phyloP scores from a whole-genome alignment of 2,888 invertebrate genomes.

The Chrysolina americana region DNA sequence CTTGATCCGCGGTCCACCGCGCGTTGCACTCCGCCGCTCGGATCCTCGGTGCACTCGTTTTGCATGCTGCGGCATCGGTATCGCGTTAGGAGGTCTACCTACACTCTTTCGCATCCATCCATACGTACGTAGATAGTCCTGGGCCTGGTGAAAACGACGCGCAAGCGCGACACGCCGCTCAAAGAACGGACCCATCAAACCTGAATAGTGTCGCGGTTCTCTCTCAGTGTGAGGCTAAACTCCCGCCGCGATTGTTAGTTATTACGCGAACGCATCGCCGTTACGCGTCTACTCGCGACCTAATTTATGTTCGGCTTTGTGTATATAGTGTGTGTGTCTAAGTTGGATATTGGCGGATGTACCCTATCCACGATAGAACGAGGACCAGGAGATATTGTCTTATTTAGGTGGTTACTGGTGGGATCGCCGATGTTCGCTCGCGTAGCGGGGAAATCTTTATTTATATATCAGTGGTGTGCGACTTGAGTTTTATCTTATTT shows the following conservation, averaged over 20 bases:
- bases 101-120: constrained; percentile 19
- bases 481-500: too few species aligned
- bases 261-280: background rate
- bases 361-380: too few species aligned
- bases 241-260: constrained; percentile 36
- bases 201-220: constrained; percentile 42
- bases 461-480: too few species aligned
- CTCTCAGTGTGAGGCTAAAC: constrained; percentile 44
- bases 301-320: constrained; percentile 16
- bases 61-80: constrained; percentile 34
- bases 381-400: too few species aligned
- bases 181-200: constrained; percentile 35
- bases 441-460: too few species aligned
- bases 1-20: background rate
- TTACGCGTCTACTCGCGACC: constrained; percentile 12
- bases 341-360: too few species aligned
- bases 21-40: constrained; percentile 20
- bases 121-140: constrained; percentile 34
- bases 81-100: constrained; percentile 37
- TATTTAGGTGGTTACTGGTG: too few species aligned
- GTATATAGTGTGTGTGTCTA: too few species aligned
- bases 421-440: too few species aligned
- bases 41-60: constrained; percentile 38
- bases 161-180: constrained; percentile 30
- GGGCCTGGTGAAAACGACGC: constrained; percentile 38